Percentiles rank a stretch among this genome's conserved stretches.
Conservation (phyloP, 92 coral and sea anemone genomes). For the Phenganax stokvisi region DNA sequence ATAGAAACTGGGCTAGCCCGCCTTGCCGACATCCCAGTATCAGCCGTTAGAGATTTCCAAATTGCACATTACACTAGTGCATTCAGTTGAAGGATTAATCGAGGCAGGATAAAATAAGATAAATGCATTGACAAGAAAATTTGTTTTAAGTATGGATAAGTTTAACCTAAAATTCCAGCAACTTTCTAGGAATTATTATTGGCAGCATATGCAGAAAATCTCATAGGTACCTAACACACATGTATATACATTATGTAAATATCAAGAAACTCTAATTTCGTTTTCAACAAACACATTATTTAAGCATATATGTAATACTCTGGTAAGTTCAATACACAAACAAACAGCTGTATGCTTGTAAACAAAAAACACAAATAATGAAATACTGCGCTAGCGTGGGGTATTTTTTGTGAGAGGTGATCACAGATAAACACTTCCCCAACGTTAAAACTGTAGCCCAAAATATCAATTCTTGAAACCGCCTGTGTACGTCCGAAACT, state of each 20-base stretch:
- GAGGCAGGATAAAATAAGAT: too few species aligned
- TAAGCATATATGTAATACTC: too few species aligned
- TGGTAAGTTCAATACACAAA: not conserved
- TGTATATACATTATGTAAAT: not conserved
- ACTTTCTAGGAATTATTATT: too few species aligned
- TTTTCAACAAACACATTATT: not conserved
- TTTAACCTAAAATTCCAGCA: too few species aligned
- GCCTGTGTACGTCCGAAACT: not conserved
- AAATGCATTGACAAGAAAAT: too few species aligned
- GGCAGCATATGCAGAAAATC: not conserved
- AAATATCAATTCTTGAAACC: not conserved
- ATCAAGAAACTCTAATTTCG: not conserved
- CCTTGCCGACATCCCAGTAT: too few species aligned
- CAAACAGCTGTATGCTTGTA: not conserved
- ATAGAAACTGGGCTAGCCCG: too few species aligned
- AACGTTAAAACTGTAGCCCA: not conserved
- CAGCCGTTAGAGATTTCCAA: too few species aligned
- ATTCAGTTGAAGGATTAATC: too few species aligned
- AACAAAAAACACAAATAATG: conserved; percentile 10
- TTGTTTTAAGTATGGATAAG: too few species aligned
- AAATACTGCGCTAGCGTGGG: not conserved
- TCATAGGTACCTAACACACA: not conserved
- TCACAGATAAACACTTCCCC: not conserved
- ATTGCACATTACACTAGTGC: too few species aligned
- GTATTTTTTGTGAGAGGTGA: not conserved